Base-by-base conservation (phyloP, 2,797 vertebrate genomes). In the Notoglanidium macrostoma region DNA sequence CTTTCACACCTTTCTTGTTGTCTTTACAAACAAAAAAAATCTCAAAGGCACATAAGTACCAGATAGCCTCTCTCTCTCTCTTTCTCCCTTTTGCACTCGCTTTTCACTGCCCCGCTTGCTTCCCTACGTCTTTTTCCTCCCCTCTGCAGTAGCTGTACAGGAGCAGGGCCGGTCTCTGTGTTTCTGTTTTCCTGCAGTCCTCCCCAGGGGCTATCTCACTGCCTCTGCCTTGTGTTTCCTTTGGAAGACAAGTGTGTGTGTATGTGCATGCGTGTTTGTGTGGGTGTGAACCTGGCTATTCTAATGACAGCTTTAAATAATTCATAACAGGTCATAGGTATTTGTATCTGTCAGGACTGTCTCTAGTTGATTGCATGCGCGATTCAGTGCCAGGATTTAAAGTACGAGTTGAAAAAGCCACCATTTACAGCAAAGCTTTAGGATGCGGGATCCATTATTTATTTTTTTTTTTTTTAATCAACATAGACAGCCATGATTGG, bases 331-430 rank as follows among this genome's bases (percentile, higher is more conserved):
- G 85, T 85, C 78, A 51, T 78, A 74, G 51, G 68, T 73, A 89
- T 91, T 85, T 90, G 86, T 92, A 89, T 57, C 79, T 90, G 79
- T 89, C 85, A 87, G 23, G 17, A 81, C 6, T 85, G 72, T 67
- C 61, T 88, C 65, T 74, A 23, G 54, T 82, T 84, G 73, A 85
- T 83, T 89, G 40, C 63, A 74, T 65, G 61, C 83, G 61, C 10
- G 5, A 40, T 23, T 23, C 19, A 11, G 54, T 29, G n/a, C 15
- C 6, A 32, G 49, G 49, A 32, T 77, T 54, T 12, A 76, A 19
- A 77, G n/a, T 29, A 54, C 2, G 49, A 77, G 21, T 49, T 23
- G 3, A 4, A 67, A 35, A 23, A 46, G 17, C 21, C 10, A 49
- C 21, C 40, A 51, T 76, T 49, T 76, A 51, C 46, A 51, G 10